These are phyloP conservation scores for Semibalanus balanoides DNA, from an alignment of 1,140 invertebrate genomes.

Conservation along the genomic window DNA sequence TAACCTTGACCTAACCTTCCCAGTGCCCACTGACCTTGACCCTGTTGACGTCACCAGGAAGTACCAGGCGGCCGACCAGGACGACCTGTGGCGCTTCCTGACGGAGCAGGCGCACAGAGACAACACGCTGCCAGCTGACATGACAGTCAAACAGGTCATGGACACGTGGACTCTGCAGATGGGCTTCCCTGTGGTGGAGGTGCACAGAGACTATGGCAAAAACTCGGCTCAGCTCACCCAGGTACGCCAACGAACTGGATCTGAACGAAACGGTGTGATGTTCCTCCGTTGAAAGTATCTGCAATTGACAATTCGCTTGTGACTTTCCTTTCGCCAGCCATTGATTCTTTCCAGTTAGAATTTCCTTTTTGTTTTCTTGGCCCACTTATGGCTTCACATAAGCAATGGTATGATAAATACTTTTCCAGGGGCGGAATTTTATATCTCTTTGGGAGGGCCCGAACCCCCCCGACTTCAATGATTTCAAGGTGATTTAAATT, in stretches of 20 bases:
- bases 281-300: too few species aligned
- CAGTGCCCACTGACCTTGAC: slow-evolving; percentile 10
- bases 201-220: slow-evolving; percentile 45
- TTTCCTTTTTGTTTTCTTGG: too few species aligned
- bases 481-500: too few species aligned
- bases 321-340: too few species aligned
- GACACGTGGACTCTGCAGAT: slow-evolving; percentile 30
- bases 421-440: too few species aligned
- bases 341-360: too few species aligned
- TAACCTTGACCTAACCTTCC: neutral
- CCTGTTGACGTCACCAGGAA: slow-evolving; percentile 2
- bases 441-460: too few species aligned
- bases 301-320: too few species aligned
- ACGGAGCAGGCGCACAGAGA: slow-evolving; percentile 16
- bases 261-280: too few species aligned
- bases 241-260: slow-evolving; percentile 34
- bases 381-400: too few species aligned
- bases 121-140: slow-evolving; percentile 37
- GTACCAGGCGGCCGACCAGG: slow-evolving; percentile 54
- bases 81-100: slow-evolving; percentile 69
- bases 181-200: slow-evolving; percentile 36
- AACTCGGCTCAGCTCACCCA: slow-evolving; percentile 47
- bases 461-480: too few species aligned
- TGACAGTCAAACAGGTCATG: slow-evolving; percentile 59
- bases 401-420: too few species aligned